These are phyloP conservation scores for Hippopotamyrus pictus DNA, from an alignment of 2,797 vertebrate species.

Conservation along the genomic window DNA sequence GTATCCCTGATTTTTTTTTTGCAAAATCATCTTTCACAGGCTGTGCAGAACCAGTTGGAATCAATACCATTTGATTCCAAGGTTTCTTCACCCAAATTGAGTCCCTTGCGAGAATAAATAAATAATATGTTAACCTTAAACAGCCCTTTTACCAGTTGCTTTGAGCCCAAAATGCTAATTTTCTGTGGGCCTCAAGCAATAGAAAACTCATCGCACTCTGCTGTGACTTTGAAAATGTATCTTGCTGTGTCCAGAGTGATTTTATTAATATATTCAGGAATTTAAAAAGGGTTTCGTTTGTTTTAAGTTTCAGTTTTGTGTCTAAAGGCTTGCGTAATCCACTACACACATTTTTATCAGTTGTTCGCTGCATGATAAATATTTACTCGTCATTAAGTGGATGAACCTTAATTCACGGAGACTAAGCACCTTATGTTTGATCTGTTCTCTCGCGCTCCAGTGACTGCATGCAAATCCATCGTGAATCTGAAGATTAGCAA, in stretches of 20 bases:
- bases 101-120: neutral
- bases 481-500: slow-evolving; percentile 75
- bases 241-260: slow-evolving; percentile 30
- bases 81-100: neutral
- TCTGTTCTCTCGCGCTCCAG: slow-evolving; percentile 61
- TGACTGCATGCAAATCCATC: slow-evolving; percentile 76
- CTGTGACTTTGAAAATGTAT: slow-evolving; percentile 45
- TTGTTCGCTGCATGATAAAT: slow-evolving; percentile 74
- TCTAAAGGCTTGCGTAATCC: slow-evolving; percentile 67
- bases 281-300: slow-evolving; percentile 69
- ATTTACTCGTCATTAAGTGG: slow-evolving; percentile 80
- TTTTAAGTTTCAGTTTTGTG: slow-evolving; percentile 69
- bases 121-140: neutral
- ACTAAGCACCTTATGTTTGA: slow-evolving; percentile 72
- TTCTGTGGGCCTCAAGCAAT: neutral
- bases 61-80: neutral
- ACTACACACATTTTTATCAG: slow-evolving; percentile 76
- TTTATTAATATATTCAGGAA: slow-evolving; percentile 60
- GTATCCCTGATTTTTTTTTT: neutral
- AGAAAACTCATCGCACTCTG: slow-evolving; percentile 26
- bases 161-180: neutral
- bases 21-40: neutral
- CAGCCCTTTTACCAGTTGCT: slow-evolving; percentile 8
- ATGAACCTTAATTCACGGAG: slow-evolving; percentile 73
- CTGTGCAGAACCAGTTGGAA: neutral